phyloP scores from a whole-genome alignment of 2,797 vertebrate genomes.

The Esox masquinongy region DNA sequence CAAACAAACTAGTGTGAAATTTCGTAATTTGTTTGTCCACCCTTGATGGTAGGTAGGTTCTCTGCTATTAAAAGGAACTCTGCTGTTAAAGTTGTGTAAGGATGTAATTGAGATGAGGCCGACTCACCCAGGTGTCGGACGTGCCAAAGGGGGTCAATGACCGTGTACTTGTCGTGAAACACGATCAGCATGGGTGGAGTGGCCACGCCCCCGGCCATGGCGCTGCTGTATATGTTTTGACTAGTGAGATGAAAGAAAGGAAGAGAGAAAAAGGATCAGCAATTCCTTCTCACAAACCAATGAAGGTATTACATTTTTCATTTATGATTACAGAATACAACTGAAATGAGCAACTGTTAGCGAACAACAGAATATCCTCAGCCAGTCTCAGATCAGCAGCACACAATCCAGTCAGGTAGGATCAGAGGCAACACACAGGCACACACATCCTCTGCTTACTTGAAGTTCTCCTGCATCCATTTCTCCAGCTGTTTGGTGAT shows the following conservation, averaged over 20 bases:
- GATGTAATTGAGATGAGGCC: neutral
- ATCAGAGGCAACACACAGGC: neutral
- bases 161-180: constrained; percentile 89
- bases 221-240: constrained; percentile 90
- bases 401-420: neutral
- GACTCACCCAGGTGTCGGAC: constrained; percentile 89
- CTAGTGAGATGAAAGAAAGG: constrained; percentile 60
- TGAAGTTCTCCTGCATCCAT: constrained; percentile 93
- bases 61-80: neutral
- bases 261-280: too few relatives aligned
- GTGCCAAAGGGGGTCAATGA: constrained; percentile 90
- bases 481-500: constrained; percentile 94
- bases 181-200: constrained; percentile 94
- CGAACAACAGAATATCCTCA: too few relatives aligned
- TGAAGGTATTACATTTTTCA: too few relatives aligned
- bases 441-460: constrained; percentile 61
- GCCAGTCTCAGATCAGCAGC: neutral
- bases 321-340: neutral
- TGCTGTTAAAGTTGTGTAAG: neutral
- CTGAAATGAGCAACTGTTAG: neutral
- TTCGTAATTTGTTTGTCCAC: too few relatives aligned
- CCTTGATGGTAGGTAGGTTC: too few relatives aligned
- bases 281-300: neutral
- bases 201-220: constrained; percentile 88
- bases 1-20: too few relatives aligned